phyloP scores from a whole-genome alignment of 2,797 vertebrate genomes.

The Fratercula arctica region DNA sequence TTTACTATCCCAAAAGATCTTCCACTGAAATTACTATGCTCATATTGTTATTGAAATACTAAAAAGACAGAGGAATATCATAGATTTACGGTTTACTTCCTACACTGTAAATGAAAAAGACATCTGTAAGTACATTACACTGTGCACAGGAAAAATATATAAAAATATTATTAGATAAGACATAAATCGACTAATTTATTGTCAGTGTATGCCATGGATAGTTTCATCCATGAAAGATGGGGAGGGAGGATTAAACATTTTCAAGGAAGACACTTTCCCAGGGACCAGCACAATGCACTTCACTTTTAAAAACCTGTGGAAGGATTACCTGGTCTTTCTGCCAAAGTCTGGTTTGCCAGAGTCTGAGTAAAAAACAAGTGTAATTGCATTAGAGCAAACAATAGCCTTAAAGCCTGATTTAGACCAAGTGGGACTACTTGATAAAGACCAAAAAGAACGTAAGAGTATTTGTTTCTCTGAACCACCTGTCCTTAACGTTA shows the following conservation, averaged over 20 bases:
- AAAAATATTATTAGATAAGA: not conserved
- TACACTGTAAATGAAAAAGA: not conserved
- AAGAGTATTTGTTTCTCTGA: constrained; percentile 68
- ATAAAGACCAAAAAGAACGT: constrained; percentile 60
- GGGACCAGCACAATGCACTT: constrained; percentile 59
- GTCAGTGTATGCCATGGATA: not conserved
- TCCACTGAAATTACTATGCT: not conserved
- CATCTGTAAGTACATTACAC: not conserved
- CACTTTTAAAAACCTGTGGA: constrained; percentile 66
- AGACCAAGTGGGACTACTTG: constrained; percentile 55
- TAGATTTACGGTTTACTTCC: not conserved
- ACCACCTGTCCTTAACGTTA: constrained; percentile 69
- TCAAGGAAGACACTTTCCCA: constrained; percentile 76
- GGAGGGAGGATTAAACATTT: constrained; percentile 63
- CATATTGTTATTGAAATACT: not conserved
- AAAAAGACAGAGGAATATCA: not conserved
- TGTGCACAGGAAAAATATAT: not conserved
- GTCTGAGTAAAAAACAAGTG: constrained; percentile 64
- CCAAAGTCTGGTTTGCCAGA: constrained; percentile 68
- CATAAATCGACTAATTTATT: not conserved
- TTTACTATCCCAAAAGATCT: not conserved
- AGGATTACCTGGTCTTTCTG: constrained; percentile 71
- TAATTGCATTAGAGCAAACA: constrained; percentile 79
- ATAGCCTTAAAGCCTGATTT: constrained; percentile 82
- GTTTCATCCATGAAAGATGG: not conserved